Percentiles rank a stretch among this genome's conserved stretches.
These are phyloP conservation scores for Rhaphigaster nebulosa DNA, from an alignment of 2,888 invertebrate genomes.

Conservation along the genomic window DNA sequence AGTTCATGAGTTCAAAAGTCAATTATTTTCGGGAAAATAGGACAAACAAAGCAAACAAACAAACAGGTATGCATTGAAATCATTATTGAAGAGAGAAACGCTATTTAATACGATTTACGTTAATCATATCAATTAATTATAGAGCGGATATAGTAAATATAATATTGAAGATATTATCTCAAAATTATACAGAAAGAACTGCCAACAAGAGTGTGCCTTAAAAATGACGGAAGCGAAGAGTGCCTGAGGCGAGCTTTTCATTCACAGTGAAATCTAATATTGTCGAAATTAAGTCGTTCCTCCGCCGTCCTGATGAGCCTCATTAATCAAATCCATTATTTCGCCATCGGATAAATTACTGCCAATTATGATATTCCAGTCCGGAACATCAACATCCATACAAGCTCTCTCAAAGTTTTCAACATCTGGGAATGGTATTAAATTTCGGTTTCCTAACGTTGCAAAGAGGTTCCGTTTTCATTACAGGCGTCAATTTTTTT, in stretches of 20 bases:
- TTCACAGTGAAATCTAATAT: not conserved
- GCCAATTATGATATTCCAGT: not conserved
- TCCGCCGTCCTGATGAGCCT: not conserved
- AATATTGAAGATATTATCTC: not conserved
- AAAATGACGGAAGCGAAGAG: not conserved
- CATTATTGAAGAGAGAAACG: too few relatives aligned
- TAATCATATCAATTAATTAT: too few relatives aligned
- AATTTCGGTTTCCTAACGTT: not conserved
- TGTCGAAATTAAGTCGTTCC: not conserved
- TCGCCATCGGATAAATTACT: not conserved
- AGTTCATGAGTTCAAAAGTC: too few relatives aligned
- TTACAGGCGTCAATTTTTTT: not conserved
- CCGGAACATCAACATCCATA: not conserved
- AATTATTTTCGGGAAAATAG: too few relatives aligned
- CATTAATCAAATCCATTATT: conserved; percentile 29
- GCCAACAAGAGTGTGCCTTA: too few relatives aligned
- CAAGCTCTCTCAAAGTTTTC: conserved; percentile 13
- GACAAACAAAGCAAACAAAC: too few relatives aligned
- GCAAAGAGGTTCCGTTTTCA: conserved; percentile 13
- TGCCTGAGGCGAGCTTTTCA: not conserved
- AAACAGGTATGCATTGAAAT: too few relatives aligned
- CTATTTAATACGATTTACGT: too few relatives aligned
- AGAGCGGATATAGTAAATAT: too few relatives aligned
- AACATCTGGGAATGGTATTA: not conserved
- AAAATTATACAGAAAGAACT: not conserved